These are phyloP conservation scores for Aulostomus chinensis DNA, from an alignment of 2,797 vertebrate species.

Conservation along the genomic window DNA sequence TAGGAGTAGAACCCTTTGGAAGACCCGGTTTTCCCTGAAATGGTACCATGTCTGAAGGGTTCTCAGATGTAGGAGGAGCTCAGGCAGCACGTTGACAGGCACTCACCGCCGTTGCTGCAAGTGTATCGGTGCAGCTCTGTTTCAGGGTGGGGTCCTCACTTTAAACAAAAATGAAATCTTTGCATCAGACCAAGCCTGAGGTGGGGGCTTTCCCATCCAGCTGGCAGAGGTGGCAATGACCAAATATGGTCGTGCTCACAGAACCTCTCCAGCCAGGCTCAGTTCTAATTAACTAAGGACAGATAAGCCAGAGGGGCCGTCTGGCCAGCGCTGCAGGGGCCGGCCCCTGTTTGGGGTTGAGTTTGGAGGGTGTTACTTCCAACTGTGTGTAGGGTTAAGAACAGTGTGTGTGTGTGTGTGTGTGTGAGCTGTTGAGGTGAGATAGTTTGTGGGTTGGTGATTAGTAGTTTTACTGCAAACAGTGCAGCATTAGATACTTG, in stretches of 20 bases:
- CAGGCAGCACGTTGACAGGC: too few species aligned
- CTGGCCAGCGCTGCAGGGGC: too few species aligned
- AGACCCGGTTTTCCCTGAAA: too few species aligned
- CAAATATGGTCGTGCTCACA: slow-evolving; percentile 38
- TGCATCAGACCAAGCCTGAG: slow-evolving; percentile 11
- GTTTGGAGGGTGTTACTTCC: slow-evolving; percentile 54
- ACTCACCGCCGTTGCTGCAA: too few species aligned
- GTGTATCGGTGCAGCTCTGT: background rate
- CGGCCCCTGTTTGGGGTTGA: slow-evolving; percentile 63
- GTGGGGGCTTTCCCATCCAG: slow-evolving; percentile 46
- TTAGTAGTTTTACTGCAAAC: too few species aligned
- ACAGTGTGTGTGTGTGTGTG: slow-evolving; percentile 47
- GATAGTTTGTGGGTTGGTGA: slow-evolving; percentile 31
- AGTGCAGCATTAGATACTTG: slow-evolving; percentile 36
- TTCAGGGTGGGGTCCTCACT: background rate
- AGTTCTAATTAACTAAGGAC: too few species aligned
- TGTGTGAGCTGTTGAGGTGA: slow-evolving; percentile 58
- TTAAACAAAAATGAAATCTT: slow-evolving; percentile 22
- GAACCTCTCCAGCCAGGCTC: too few species aligned
- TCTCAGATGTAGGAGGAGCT: too few species aligned
- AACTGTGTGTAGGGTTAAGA: slow-evolving; percentile 72
- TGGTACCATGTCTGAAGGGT: too few species aligned
- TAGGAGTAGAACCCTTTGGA: too few species aligned
- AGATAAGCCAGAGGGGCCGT: too few species aligned
- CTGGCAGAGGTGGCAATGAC: slow-evolving; percentile 12